phyloP scores from a whole-genome alignment of 2,888 invertebrate genomes.

The Silvanus unidentatus region DNA sequence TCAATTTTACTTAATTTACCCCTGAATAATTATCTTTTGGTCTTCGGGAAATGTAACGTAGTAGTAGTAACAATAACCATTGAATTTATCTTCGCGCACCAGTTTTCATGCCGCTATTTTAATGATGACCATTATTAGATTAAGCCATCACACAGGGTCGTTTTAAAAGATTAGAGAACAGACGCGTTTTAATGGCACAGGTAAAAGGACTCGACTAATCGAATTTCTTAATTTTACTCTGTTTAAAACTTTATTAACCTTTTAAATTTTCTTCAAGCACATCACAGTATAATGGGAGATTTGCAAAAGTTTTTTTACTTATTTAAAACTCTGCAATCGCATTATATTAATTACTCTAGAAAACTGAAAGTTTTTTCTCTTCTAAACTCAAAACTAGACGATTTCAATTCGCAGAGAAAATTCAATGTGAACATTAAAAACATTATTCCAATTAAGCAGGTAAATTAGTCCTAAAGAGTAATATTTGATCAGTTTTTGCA shows the following conservation, averaged over 20 bases:
- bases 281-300: slow-evolving; percentile 24
- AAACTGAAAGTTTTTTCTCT: no score
- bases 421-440: no score
- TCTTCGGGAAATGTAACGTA: no score
- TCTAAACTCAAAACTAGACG: no score
- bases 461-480: no score
- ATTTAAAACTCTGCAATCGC: not conserved
- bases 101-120: slow-evolving; percentile 28
- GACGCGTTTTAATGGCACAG: slow-evolving; percentile 29
- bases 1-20: slow-evolving; percentile 36
- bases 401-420: no score
- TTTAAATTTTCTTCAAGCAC: slow-evolving; percentile 19
- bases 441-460: no score
- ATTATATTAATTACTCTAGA: no score
- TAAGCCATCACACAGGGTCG: slow-evolving; percentile 35
- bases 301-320: slow-evolving; percentile 9
- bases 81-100: slow-evolving; percentile 28
- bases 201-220: slow-evolving; percentile 32
- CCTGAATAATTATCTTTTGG: slow-evolving; percentile 27
- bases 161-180: slow-evolving; percentile 35
- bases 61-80: slow-evolving; percentile 38
- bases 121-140: slow-evolving; percentile 40
- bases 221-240: slow-evolving; percentile 35
- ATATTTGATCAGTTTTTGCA: no score
- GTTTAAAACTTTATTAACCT: slow-evolving; percentile 30